Evolutionary conservation across 53 echinoderm and acorn worm species (phyloP).

Genomic region (Astropecten irregularis): DNA sequence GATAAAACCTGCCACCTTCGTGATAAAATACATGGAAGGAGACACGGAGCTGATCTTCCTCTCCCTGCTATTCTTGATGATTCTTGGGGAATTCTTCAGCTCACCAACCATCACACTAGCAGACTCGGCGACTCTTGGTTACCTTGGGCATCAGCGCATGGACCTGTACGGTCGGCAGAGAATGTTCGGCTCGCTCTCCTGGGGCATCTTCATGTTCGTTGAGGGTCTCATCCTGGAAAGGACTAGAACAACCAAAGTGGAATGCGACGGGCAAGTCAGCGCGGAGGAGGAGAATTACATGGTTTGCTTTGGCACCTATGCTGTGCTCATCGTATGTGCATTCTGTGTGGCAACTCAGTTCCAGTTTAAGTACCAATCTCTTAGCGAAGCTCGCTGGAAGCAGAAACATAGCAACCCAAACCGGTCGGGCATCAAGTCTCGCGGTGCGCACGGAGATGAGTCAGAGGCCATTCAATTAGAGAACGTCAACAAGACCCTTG

Average conservation of each 20-base stretch:
- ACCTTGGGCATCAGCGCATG: constrained; percentile 85
- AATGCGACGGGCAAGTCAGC: constrained; percentile 56
- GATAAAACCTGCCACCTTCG: neutral
- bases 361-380: constrained; percentile 74
- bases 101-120: constrained; percentile 95
- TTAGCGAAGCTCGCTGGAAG: constrained; percentile 10
- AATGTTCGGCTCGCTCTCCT: constrained; percentile 95
- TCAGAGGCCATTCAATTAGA: neutral
- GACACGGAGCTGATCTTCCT: constrained; percentile 71
- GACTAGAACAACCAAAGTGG: constrained; percentile 50
- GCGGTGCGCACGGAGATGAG: neutral
- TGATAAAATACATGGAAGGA: constrained; percentile 56
- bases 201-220: constrained; percentile 90
- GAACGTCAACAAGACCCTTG: constrained; percentile 9
- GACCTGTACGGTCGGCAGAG: constrained; percentile 90
- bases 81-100: constrained; percentile 95
- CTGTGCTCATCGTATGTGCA: constrained; percentile 80
- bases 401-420: neutral
- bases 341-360: constrained; percentile 93
- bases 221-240: constrained; percentile 81
- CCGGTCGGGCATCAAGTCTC: neutral
- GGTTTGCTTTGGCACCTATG: constrained; percentile 91
- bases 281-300: constrained; percentile 70
- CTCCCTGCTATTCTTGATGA: constrained; percentile 76
- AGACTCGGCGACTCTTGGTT: constrained; percentile 91